These are phyloP conservation scores for Embidobia sp. DNA, from an alignment of 2,888 invertebrate species.

Conservation along the genomic window DNA sequence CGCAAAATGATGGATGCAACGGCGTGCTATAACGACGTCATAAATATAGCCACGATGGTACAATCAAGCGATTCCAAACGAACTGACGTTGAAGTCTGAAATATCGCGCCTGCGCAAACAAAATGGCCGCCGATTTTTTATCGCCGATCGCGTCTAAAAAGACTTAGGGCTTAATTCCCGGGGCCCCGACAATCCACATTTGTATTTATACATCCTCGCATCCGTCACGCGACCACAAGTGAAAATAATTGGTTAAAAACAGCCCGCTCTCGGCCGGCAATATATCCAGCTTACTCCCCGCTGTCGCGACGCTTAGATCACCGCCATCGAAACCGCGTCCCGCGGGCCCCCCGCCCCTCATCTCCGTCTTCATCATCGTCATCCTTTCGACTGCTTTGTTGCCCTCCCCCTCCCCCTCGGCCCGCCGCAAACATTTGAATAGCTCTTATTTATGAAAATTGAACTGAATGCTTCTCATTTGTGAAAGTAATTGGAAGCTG, in stretches of 20 bases:
- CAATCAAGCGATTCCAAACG: too few relatives aligned
- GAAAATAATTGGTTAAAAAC: constrained; percentile 82
- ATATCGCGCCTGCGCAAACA: too few relatives aligned
- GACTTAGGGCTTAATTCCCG: constrained; percentile 42
- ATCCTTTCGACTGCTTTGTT: constrained; percentile 57
- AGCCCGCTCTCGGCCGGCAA: constrained; percentile 79
- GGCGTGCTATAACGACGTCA: too few relatives aligned
- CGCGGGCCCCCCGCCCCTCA: constrained; percentile 31
- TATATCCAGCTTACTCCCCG: constrained; percentile 81
- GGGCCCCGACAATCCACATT: constrained; percentile 52
- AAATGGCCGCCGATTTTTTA: not conserved
- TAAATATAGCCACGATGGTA: too few relatives aligned
- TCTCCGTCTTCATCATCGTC: constrained; percentile 60
- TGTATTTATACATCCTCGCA: constrained; percentile 70
- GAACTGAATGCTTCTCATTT: constrained; percentile 79
- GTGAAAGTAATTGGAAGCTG: constrained; percentile 78
- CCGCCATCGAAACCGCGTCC: constrained; percentile 74
- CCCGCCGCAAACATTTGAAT: constrained; percentile 32
- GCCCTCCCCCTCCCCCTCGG: constrained; percentile 48
- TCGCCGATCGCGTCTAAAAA: constrained; percentile 17
- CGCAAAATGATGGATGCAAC: too few relatives aligned
- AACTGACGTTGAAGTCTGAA: too few relatives aligned
- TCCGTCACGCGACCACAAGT: constrained; percentile 84
- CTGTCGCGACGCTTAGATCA: constrained; percentile 81
- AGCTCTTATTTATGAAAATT: constrained; percentile 63